Conservation (phyloP, 1,140 invertebrate genomes). For the Leptinotarsa undecemlineata region DNA sequence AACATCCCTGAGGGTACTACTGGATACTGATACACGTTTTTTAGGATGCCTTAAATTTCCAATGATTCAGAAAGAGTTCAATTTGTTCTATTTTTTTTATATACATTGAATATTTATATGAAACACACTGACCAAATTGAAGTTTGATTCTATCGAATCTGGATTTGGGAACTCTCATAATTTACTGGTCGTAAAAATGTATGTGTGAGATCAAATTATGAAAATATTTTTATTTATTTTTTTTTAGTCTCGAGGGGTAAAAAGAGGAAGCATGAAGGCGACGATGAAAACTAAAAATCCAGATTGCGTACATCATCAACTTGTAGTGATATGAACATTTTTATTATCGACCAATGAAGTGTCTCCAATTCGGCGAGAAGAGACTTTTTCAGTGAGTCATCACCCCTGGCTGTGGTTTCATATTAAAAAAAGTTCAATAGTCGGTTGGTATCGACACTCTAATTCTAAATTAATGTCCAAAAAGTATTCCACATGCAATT, state of each 20-base stretch:
- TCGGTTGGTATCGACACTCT: not conserved
- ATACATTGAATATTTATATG: too few relatives aligned
- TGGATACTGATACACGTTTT: too few relatives aligned
- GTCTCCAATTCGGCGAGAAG: conserved; percentile 45
- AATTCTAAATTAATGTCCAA: conserved; percentile 4
- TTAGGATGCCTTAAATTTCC: too few relatives aligned
- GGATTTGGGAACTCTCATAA: too few relatives aligned
- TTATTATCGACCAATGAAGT: conserved; percentile 46
- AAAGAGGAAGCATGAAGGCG: conserved; percentile 72
- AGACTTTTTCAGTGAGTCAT: conserved; percentile 29
- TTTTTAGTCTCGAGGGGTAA: conserved; percentile 61
- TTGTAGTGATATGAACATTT: conserved; percentile 44
- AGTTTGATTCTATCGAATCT: too few relatives aligned
- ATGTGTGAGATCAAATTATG: too few relatives aligned
- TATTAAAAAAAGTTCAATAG: conserved; percentile 38
- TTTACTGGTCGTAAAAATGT: too few relatives aligned
- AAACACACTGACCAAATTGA: too few relatives aligned
- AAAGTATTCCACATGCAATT: conserved; percentile 3
- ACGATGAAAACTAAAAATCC: conserved; percentile 50
- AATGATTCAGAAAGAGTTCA: too few relatives aligned
- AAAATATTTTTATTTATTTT: not conserved
- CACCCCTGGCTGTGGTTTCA: conserved; percentile 51
- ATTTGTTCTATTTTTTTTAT: too few relatives aligned
- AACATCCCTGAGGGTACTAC: too few relatives aligned
- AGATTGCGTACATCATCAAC: conserved; percentile 25